phyloP scores from a whole-genome alignment of 2,113 vertebrate species.

The Dasypus novemcinctus region DNA sequence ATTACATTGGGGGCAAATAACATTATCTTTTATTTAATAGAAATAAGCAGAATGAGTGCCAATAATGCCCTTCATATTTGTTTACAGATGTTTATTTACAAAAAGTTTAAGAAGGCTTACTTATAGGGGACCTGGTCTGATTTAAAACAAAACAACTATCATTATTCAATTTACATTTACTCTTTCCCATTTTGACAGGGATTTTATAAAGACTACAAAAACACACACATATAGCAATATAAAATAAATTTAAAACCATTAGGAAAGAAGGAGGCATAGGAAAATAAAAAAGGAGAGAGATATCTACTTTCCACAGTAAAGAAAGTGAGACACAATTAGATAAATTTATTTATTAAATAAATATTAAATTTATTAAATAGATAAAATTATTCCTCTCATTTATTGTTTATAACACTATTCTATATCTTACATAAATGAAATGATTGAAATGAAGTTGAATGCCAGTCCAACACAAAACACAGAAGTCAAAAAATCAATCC shows the following conservation, averaged over 20 bases:
- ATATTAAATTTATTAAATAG: too few species aligned
- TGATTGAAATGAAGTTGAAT: not conserved
- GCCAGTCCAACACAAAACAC: not conserved
- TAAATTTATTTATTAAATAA: too few species aligned
- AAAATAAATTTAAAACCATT: constrained; percentile 3
- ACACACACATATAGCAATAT: not conserved
- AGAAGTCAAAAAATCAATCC: not conserved
- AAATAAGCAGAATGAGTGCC: not conserved
- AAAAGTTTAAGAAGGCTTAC: not conserved
- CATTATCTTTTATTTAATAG: not conserved
- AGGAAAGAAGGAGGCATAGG: not conserved
- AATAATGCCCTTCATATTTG: not conserved
- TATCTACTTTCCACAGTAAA: not conserved
- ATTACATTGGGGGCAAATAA: not conserved
- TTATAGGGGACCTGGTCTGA: not conserved
- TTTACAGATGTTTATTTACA: not conserved
- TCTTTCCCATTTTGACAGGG: not conserved
- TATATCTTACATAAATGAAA: not conserved
- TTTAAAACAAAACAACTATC: not conserved
- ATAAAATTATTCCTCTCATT: not conserved
- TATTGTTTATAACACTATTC: not conserved
- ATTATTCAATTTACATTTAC: not conserved
- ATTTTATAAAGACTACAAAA: not conserved
- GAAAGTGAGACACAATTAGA: not conserved
- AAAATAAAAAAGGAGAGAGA: not conserved